A percentile compares a stretch with the other conserved stretches of the same genome.
Evolutionary conservation across 1,140 invertebrate genomes (phyloP).

Genomic region (Mizuhopecten yessoensis): DNA sequence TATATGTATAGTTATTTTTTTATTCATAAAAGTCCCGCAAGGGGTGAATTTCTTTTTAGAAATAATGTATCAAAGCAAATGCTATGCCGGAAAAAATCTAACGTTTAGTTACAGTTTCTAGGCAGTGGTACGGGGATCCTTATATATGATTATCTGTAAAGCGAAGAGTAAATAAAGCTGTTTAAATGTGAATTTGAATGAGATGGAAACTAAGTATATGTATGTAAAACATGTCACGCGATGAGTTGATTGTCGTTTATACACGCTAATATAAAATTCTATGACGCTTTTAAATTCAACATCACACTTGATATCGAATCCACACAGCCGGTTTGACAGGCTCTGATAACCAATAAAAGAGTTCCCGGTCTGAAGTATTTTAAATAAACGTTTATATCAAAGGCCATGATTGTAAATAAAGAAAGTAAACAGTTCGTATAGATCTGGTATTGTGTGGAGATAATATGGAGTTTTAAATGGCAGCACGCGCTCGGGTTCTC

Average conservation of each 20-base stretch:
- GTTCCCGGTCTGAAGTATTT: background rate
- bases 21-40: too few relatives aligned
- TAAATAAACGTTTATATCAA: slow-evolving; percentile 5
- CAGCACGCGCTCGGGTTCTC: too few relatives aligned
- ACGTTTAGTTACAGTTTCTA: too few relatives aligned
- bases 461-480: background rate
- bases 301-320: background rate
- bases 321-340: background rate
- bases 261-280: background rate
- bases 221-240: background rate
- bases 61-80: too few relatives aligned
- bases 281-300: background rate
- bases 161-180: too few relatives aligned
- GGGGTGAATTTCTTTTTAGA: too few relatives aligned
- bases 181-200: background rate
- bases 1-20: too few relatives aligned
- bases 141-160: too few relatives aligned
- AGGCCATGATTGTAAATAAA: background rate
- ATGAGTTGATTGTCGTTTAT: too few relatives aligned
- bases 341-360: background rate
- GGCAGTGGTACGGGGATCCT: too few relatives aligned
- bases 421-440: background rate
- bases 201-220: background rate
- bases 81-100: too few relatives aligned
- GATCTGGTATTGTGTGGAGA: background rate